Conservation (phyloP, 2,888 invertebrate species). For the Lacanobia oleracea region DNA sequence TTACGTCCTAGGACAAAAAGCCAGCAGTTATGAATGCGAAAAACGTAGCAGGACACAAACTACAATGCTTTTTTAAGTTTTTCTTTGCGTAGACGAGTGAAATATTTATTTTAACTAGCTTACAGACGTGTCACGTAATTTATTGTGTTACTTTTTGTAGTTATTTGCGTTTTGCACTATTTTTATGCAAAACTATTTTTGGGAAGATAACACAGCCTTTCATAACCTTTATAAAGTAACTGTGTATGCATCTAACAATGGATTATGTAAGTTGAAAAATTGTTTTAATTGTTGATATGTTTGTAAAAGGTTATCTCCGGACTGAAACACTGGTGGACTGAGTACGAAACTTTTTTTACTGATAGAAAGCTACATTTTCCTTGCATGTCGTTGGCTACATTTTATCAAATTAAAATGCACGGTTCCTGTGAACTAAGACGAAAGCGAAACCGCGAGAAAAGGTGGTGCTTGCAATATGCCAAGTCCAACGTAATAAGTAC, state of each 20-base stretch:
- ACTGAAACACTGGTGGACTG: background rate
- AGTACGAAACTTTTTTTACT: background rate
- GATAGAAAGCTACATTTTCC: background rate
- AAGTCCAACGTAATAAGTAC: background rate
- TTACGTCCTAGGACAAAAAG: slow-evolving; percentile 78
- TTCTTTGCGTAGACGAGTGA: slow-evolving; percentile 66
- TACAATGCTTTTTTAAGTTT: slow-evolving; percentile 68
- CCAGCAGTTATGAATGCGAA: slow-evolving; percentile 79
- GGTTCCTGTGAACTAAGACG: background rate
- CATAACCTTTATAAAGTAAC: background rate
- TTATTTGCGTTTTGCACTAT: slow-evolving; percentile 27
- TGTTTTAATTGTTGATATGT: background rate
- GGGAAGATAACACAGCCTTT: background rate
- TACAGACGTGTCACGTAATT: slow-evolving; percentile 57
- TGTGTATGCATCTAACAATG: background rate
- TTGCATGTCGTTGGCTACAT: background rate
- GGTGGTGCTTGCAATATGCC: background rate
- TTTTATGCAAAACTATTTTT: background rate
- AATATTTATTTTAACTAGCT: slow-evolving; percentile 75
- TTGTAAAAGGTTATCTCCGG: background rate
- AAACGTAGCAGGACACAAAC: slow-evolving; percentile 73
- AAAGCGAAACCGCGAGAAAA: background rate
- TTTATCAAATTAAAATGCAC: background rate
- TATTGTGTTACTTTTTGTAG: slow-evolving; percentile 37
- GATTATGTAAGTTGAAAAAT: background rate